Conservation (phyloP, 2,113 vertebrate species). For the Aleadryas rufinucha region DNA sequence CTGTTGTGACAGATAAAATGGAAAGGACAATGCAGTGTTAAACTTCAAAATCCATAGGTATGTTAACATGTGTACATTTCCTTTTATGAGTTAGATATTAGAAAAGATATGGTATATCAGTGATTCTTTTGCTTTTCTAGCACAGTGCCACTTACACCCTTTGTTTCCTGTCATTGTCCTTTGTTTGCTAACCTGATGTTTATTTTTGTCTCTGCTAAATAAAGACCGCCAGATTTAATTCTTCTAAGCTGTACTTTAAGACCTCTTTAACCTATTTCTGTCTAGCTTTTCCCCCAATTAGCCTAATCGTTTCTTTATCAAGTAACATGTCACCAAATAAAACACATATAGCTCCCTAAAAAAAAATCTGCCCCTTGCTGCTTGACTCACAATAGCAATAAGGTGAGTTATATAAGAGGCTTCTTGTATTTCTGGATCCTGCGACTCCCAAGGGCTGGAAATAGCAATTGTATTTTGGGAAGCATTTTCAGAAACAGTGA, state of each 20-base stretch:
- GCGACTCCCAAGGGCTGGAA: background rate
- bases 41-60: background rate
- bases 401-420: constrained; percentile 17
- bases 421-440: constrained; percentile 32
- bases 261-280: constrained; percentile 65
- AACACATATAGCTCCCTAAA: constrained; percentile 14
- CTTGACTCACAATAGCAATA: background rate
- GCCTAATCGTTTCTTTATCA: constrained; percentile 55
- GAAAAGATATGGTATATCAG: background rate
- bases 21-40: background rate
- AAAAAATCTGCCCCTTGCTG: background rate
- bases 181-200: constrained; percentile 33
- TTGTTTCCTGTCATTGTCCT: constrained; percentile 40
- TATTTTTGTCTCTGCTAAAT: constrained; percentile 59
- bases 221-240: constrained; percentile 50
- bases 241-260: constrained; percentile 48
- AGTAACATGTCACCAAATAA: constrained; percentile 23
- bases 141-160: background rate
- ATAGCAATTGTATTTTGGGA: constrained; percentile 49
- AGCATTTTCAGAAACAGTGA: constrained; percentile 21
- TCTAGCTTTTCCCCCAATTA: constrained; percentile 58
- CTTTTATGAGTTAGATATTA: background rate
- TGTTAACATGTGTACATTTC: background rate
- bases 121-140: background rate
- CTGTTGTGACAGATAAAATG: background rate